Conservation (phyloP, 30 jellyfish, hydroid and myxozoan genomes). For the Aurelia aurita complex sp. Pacific region DNA sequence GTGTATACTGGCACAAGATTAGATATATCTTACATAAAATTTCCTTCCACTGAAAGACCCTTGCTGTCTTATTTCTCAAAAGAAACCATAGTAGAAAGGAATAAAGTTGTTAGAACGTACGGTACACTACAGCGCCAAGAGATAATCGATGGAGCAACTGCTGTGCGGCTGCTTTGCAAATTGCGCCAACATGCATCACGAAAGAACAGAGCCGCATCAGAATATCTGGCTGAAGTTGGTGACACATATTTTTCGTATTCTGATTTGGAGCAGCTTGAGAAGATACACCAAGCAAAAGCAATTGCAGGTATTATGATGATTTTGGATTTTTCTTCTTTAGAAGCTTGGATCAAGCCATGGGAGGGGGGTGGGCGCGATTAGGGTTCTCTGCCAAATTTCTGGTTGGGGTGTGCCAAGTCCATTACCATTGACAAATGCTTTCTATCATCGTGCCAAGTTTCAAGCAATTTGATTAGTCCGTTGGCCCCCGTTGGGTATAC, state of each 20-base stretch:
- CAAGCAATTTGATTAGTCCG: too few species aligned
- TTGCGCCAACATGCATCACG: slow-evolving; percentile 2
- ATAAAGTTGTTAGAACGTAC: neutral
- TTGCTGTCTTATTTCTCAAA: neutral
- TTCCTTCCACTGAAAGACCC: neutral
- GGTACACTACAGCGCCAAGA: neutral
- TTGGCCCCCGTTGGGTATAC: too few species aligned
- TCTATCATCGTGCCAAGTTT: too few species aligned
- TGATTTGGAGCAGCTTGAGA: slow-evolving; percentile 4
- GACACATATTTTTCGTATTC: neutral
- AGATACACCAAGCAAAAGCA: neutral
- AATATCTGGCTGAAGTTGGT: neutral
- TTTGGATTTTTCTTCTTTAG: neutral
- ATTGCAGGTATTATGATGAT: neutral
- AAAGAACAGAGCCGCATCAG: slow-evolving; percentile 1
- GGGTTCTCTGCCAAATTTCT: too few species aligned
- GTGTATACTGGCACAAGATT: slow-evolving; percentile 1
- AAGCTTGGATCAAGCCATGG: too few species aligned
- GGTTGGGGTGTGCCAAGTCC: too few species aligned
- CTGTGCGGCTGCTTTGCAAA: slow-evolving; percentile 3
- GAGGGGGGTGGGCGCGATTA: too few species aligned
- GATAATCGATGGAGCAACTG: slow-evolving; percentile 1
- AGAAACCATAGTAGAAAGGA: slow-evolving; percentile 2
- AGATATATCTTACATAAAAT: neutral
- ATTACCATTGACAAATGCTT: too few species aligned